These are phyloP conservation scores for Ivindomyrus marchei DNA, from an alignment of 2,113 vertebrate species.

Conservation along the genomic window DNA sequence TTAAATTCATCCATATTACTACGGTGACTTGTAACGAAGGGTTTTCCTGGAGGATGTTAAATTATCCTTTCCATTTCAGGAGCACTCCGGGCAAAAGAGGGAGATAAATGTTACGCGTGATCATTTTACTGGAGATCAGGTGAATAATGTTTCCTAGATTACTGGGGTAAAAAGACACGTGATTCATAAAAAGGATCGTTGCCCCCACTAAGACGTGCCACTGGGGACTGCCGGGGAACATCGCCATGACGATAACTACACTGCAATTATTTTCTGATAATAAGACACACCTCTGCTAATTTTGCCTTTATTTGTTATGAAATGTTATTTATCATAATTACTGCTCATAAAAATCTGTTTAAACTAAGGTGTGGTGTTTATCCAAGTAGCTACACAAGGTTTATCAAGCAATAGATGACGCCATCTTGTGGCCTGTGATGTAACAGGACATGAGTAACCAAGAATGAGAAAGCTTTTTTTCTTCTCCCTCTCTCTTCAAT, in stretches of 20 bases:
- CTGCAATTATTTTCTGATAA: not conserved
- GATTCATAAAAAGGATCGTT: not conserved
- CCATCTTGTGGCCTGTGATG: constrained; percentile 29
- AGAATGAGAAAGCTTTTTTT: not conserved
- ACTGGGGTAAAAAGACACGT: not conserved
- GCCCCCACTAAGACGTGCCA: not conserved
- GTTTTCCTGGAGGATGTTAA: not conserved
- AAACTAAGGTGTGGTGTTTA: not conserved
- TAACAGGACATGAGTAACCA: not conserved
- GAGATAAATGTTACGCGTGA: not conserved
- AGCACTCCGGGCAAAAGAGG: not conserved
- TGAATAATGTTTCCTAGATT: not conserved
- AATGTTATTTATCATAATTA: not conserved
- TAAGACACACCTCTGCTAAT: not conserved
- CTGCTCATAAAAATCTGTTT: not conserved
- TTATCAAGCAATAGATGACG: constrained; percentile 28
- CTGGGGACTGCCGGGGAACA: not conserved
- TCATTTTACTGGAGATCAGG: not conserved
- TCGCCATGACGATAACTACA: not conserved
- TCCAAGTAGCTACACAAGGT: not conserved
- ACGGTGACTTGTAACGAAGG: not conserved
- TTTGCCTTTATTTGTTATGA: not conserved
- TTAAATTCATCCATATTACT: not conserved
- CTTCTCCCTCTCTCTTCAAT: not conserved
- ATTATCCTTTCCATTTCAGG: not conserved